A percentile compares a stretch with the other conserved stretches of the same genome.
Conservation (phyloP, 2,113 vertebrate genomes). For the Atlantisia rogersi region DNA sequence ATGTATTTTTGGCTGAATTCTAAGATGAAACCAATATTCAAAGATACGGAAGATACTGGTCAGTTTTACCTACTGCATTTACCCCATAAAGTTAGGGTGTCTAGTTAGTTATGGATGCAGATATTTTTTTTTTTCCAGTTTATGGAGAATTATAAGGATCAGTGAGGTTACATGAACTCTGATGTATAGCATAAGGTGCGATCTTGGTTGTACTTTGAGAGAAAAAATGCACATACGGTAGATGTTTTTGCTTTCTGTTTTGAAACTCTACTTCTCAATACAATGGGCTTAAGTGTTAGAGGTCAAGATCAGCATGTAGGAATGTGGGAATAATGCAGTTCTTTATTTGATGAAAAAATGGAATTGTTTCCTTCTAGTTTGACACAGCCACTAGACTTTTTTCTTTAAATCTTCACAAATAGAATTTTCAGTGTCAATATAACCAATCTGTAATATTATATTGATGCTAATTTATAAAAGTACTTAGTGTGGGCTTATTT, state of each 20-base stretch:
- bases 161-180: not conserved
- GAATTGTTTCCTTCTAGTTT: conserved; percentile 33
- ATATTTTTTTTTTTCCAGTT: not conserved
- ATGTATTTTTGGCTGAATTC: not conserved
- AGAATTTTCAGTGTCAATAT: conserved; percentile 62
- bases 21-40: not conserved
- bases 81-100: not conserved
- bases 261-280: not conserved
- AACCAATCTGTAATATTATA: conserved; percentile 58
- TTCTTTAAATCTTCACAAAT: conserved; percentile 52
- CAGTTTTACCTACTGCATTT: not conserved
- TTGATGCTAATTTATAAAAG: conserved; percentile 72
- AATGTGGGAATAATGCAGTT: conserved; percentile 12
- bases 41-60: not conserved
- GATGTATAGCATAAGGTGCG: not conserved
- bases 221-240: not conserved
- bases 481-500: conserved; percentile 58
- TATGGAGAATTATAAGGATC: not conserved
- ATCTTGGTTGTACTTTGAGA: not conserved
- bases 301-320: not conserved
- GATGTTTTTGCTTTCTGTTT: not conserved
- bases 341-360: conserved; percentile 14
- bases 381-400: not conserved
- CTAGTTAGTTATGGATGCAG: not conserved
- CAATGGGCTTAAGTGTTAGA: not conserved